Percentiles rank a stretch among this genome's conserved stretches.
phyloP scores from a whole-genome alignment of 1,140 invertebrate genomes.

The Formica selysi region DNA sequence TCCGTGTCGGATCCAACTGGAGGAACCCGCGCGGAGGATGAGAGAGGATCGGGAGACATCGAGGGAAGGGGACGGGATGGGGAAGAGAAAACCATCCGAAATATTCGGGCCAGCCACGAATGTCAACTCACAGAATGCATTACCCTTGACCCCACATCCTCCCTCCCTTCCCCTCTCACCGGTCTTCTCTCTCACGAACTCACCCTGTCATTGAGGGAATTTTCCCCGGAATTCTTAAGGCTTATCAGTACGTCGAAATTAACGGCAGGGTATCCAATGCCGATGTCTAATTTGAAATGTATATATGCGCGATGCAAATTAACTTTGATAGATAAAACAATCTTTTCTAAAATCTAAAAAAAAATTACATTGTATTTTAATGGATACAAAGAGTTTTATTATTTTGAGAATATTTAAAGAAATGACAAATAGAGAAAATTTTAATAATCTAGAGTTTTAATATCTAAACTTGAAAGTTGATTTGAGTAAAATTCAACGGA shows the following conservation, averaged over 20 bases:
- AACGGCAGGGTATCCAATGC: constrained; percentile 24
- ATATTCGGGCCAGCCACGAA: constrained; percentile 77
- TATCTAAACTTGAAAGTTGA: background rate
- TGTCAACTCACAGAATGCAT: constrained; percentile 81
- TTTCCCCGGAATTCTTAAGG: constrained; percentile 67
- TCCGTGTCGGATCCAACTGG: constrained; percentile 70
- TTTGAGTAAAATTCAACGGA: background rate
- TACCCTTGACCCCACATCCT: constrained; percentile 75
- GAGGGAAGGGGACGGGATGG: constrained; percentile 63
- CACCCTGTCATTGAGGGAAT: constrained; percentile 70
- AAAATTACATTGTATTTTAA: background rate
- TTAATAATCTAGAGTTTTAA: background rate
- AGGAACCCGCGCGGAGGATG: constrained; percentile 60
- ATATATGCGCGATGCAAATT: background rate
- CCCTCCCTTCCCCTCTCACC: constrained; percentile 21
- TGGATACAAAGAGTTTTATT: background rate
- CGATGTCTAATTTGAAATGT: constrained; percentile 9
- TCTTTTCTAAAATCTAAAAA: constrained; percentile 1
- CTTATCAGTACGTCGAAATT: constrained; percentile 21
- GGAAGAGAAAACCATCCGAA: constrained; percentile 77
- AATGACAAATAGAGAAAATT: background rate
- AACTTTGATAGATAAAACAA: background rate
- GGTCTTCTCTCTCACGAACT: constrained; percentile 53
- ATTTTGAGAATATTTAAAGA: background rate
- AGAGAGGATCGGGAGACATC: constrained; percentile 64